phyloP scores from a whole-genome alignment of 35 echinoderm and acorn worm genomes.

The Hemicentrotus pulcherrimus region DNA sequence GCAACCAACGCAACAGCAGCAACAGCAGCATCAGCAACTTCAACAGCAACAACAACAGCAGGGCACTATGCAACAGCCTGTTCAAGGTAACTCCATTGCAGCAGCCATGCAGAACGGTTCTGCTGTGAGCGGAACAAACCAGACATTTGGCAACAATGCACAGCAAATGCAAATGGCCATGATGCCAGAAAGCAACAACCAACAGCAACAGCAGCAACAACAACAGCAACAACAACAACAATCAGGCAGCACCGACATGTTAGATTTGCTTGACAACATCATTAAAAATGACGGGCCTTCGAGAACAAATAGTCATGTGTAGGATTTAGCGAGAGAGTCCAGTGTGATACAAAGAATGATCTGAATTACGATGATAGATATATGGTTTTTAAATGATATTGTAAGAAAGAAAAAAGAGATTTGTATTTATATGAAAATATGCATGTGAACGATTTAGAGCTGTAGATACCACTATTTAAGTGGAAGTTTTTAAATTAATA shows the following conservation, averaged over 20 bases:
- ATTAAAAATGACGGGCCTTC: conserved; percentile 41
- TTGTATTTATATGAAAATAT: conserved; percentile 57
- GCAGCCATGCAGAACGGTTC: conserved; percentile 28
- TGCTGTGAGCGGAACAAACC: conserved; percentile 24
- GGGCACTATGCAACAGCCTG: conserved; percentile 17
- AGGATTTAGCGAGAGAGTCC: neutral
- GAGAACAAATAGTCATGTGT: conserved; percentile 32
- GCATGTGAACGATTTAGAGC: conserved; percentile 40
- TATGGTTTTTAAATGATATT: conserved; percentile 31
- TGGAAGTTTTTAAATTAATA: conserved; percentile 42
- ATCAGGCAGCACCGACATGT: conserved; percentile 4
- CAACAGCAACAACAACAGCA: neutral
- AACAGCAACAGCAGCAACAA: neutral
- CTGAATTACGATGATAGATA: conserved; percentile 33
- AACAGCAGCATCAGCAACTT: neutral
- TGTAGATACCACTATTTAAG: conserved; percentile 17
- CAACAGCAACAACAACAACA: neutral
- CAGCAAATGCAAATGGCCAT: conserved; percentile 44
- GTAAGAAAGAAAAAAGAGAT: conserved; percentile 31
- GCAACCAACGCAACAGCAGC: conserved; percentile 21
- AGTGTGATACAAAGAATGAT: neutral
- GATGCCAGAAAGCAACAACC: neutral
- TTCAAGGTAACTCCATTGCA: conserved; percentile 4
- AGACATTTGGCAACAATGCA: neutral
- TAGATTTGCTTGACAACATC: conserved; percentile 41